Percentiles rank a stretch among this genome's conserved stretches.
phyloP scores from a whole-genome alignment of 2,888 invertebrate species.

The Hypselothyrea guttata region DNA sequence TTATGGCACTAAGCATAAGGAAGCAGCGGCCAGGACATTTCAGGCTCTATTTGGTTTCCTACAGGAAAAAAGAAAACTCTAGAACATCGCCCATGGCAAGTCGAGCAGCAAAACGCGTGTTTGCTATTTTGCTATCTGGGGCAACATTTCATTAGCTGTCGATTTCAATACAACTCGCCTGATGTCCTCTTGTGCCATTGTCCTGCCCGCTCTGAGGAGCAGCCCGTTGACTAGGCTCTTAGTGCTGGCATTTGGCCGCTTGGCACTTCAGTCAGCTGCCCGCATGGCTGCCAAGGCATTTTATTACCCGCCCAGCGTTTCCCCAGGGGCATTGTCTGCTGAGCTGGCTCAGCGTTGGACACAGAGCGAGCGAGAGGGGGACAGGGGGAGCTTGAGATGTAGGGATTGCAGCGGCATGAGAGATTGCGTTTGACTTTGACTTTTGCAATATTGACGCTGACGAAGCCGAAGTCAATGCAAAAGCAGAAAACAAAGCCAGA shows the following conservation, averaged over 20 bases:
- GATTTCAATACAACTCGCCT: conserved; percentile 41
- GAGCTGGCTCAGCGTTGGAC: conserved; percentile 49
- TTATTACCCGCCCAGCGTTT: conserved; percentile 39
- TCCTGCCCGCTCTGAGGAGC: conserved; percentile 1
- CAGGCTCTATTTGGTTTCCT: conserved; percentile 5
- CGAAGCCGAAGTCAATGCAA: conserved; percentile 7
- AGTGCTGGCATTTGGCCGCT: background rate
- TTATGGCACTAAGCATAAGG: conserved; percentile 35
- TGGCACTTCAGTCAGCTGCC: conserved; percentile 33
- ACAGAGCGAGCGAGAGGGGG: background rate
- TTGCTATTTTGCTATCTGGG: conserved; percentile 25
- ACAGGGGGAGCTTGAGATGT: background rate
- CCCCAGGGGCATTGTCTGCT: conserved; percentile 46
- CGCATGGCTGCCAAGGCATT: conserved; percentile 32
- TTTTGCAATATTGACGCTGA: conserved; percentile 34
- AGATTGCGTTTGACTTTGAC: conserved; percentile 37
- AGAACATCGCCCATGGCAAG: conserved; percentile 10
- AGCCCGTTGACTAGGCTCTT: background rate
- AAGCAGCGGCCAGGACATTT: conserved; percentile 7
- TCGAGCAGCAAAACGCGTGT: conserved; percentile 20
- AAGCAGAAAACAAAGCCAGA: conserved; percentile 6
- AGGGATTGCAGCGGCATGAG: background rate
- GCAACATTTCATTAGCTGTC: conserved; percentile 58
- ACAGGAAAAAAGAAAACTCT: background rate
- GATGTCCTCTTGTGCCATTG: conserved; percentile 13